These are phyloP conservation scores for Cardiocondyla obscurior DNA, from an alignment of 1,140 invertebrate genomes.

Conservation along the genomic window DNA sequence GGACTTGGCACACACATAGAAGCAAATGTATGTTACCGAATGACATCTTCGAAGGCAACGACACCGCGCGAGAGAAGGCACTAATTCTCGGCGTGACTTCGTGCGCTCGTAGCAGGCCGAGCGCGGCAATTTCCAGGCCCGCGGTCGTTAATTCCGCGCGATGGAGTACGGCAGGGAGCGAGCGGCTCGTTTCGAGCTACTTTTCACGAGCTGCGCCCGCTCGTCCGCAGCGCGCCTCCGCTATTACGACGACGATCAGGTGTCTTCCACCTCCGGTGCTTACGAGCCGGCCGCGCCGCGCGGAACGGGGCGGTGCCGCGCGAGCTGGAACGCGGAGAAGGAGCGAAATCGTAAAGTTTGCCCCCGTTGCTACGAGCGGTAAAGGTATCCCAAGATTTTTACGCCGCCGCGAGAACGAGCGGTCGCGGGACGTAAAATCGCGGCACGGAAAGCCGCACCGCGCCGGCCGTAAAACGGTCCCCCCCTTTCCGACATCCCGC, in stretches of 20 bases:
- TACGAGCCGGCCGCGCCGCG: constrained; percentile 36
- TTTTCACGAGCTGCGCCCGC: constrained; percentile 62
- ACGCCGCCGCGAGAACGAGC: constrained; percentile 67
- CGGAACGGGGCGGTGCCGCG: constrained; percentile 60
- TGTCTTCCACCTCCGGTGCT: constrained; percentile 56
- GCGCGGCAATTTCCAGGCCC: constrained; percentile 23
- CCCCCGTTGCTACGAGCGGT: constrained; percentile 73
- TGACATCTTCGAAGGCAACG: background rate
- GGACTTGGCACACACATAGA: background rate
- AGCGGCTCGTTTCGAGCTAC: constrained; percentile 68
- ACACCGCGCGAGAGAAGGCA: background rate
- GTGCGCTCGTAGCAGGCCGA: background rate
- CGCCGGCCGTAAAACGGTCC: constrained; percentile 49
- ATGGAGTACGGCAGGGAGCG: constrained; percentile 39
- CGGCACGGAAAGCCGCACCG: constrained; percentile 53
- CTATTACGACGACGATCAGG: constrained; percentile 62
- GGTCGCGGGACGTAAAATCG: constrained; percentile 76
- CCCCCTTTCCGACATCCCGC: constrained; percentile 9
- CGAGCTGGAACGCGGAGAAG: background rate
- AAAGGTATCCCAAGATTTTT: too few relatives aligned
- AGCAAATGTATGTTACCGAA: background rate
- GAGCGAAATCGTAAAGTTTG: constrained; percentile 79
- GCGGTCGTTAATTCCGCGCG: constrained; percentile 61
- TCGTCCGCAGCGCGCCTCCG: background rate
- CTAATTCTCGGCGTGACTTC: background rate